Conservation (phyloP, 2,113 vertebrate genomes). For the Tachycineta bicolor region DNA sequence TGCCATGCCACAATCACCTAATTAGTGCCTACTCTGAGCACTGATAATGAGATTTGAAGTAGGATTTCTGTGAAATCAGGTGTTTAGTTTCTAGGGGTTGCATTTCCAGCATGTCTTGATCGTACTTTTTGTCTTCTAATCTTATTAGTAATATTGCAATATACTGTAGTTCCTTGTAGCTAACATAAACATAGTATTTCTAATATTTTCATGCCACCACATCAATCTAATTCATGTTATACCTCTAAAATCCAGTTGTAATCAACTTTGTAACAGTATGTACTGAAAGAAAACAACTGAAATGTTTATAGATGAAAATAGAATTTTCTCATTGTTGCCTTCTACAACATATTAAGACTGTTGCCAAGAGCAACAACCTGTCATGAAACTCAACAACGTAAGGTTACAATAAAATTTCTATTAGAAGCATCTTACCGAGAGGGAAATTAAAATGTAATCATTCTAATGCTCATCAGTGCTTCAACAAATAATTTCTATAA, state of each 20-base stretch:
- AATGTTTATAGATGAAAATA: slow-evolving; percentile 36
- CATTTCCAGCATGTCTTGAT: neutral
- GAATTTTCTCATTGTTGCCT: slow-evolving; percentile 41
- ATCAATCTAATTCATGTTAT: neutral
- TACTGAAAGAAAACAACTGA: slow-evolving; percentile 18
- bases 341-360: neutral
- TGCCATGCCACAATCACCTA: neutral
- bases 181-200: neutral
- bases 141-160: neutral
- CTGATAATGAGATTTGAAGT: neutral
- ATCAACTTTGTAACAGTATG: neutral
- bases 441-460: slow-evolving; percentile 30
- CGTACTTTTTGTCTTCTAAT: neutral
- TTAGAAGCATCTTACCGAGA: slow-evolving; percentile 22
- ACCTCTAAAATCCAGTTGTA: slow-evolving; percentile 18
- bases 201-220: neutral
- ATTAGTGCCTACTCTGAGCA: neutral
- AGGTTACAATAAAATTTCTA: slow-evolving; percentile 46
- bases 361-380: slow-evolving; percentile 73
- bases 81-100: neutral
- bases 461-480: slow-evolving; percentile 6
- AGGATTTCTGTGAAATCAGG: neutral
- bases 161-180: neutral
- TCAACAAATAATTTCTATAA: slow-evolving; percentile 32
- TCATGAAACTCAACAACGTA: slow-evolving; percentile 25